Conservation (phyloP, 2,797 vertebrate genomes). For the Rhadinocentrus ornatus region DNA sequence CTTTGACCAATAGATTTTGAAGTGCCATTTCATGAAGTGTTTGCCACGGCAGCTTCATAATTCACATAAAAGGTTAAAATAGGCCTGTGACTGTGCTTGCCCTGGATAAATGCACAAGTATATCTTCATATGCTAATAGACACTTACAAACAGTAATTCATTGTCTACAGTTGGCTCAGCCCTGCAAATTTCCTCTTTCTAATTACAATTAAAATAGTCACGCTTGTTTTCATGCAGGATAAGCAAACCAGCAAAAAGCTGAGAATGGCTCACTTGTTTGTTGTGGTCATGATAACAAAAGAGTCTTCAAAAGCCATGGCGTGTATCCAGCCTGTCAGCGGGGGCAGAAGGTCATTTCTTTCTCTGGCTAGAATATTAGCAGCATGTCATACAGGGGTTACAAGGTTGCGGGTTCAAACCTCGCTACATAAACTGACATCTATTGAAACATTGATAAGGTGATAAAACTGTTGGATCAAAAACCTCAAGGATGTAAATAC, state of each 20-base stretch:
- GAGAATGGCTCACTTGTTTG: conserved; percentile 76
- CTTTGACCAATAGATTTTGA: conserved; percentile 52
- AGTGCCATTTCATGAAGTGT: conserved; percentile 54
- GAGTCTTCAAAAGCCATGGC: conserved; percentile 49
- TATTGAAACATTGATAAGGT: not conserved
- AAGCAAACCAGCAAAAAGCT: conserved; percentile 50
- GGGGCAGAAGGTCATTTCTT: conserved; percentile 29
- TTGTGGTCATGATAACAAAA: conserved; percentile 66
- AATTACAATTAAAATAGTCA: conserved; percentile 80
- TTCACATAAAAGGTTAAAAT: conserved; percentile 57
- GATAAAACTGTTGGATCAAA: not conserved
- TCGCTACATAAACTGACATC: not conserved
- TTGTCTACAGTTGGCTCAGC: conserved; percentile 50
- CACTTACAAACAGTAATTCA: conserved; percentile 14
- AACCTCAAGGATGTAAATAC: not conserved
- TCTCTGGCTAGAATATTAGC: conserved; percentile 39
- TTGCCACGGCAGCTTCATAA: conserved; percentile 46
- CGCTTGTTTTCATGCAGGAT: conserved; percentile 72
- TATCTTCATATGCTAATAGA: conserved; percentile 36
- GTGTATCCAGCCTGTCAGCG: conserved; percentile 28
- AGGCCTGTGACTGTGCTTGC: conserved; percentile 36
- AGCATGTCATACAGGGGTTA: conserved; percentile 11
- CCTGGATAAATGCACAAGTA: conserved; percentile 37
- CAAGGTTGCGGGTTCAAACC: conserved; percentile 26
- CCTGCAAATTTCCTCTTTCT: conserved; percentile 60